Percentiles rank a stretch among this genome's conserved stretches.
Evolutionary conservation across 2,113 vertebrate genomes (phyloP).

Genomic region (Pygoscelis antarcticus): DNA sequence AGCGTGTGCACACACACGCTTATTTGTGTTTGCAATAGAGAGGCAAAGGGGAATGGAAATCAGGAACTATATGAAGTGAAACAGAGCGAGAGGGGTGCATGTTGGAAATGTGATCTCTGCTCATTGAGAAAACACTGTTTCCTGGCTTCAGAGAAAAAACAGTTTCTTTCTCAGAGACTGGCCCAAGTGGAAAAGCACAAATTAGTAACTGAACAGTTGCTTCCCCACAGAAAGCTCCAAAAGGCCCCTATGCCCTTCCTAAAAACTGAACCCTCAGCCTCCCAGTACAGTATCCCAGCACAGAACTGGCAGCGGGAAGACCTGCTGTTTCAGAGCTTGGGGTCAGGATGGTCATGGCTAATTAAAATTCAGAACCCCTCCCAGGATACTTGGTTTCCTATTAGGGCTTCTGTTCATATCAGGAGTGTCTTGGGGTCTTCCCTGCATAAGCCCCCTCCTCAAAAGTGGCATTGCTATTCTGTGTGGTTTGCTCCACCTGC

Average conservation of each 20-base stretch:
- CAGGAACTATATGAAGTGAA: background rate
- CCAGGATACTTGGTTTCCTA: background rate
- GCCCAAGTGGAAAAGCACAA: background rate
- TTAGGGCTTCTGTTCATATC: background rate
- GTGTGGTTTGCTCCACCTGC: accelerated
- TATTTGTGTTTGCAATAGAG: background rate
- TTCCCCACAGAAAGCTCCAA: background rate
- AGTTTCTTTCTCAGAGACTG: background rate
- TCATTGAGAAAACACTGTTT: background rate
- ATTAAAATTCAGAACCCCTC: background rate
- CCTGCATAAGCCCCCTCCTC: background rate
- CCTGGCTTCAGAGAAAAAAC: background rate
- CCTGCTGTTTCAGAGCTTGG: background rate
- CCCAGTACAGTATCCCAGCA: background rate
- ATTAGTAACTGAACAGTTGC: background rate
- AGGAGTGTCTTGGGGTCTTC: background rate
- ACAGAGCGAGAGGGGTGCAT: background rate
- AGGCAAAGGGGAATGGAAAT: background rate
- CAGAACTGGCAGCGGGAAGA: background rate
- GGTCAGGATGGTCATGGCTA: background rate
- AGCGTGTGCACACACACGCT: background rate
- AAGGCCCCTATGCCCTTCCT: background rate
- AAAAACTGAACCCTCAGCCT: background rate
- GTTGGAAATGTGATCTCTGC: background rate
- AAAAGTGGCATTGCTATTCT: background rate